phyloP scores from a whole-genome alignment of 64 coral and sea anemone species.

The Platygyra sinensis region DNA sequence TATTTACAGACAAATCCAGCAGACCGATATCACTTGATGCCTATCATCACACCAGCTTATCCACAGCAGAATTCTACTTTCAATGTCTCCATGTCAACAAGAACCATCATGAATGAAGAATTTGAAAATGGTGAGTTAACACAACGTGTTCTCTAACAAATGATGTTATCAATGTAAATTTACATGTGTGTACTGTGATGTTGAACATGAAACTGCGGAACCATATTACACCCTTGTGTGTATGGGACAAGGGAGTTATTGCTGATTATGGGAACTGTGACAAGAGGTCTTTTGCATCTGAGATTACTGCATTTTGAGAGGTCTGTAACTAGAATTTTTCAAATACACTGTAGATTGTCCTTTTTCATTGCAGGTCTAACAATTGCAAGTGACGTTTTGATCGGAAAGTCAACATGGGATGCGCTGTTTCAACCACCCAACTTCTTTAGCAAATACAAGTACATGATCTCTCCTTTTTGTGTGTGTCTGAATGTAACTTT shows the following conservation, averaged over 20 bases:
- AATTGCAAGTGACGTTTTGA: constrained; percentile 60
- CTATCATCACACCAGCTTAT: constrained; percentile 97
- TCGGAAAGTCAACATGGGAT: constrained; percentile 84
- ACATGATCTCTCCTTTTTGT: constrained; percentile 35
- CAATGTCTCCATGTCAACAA: constrained; percentile 90
- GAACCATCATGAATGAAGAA: constrained; percentile 88
- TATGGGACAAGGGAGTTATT: no score
- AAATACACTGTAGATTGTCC: not conserved
- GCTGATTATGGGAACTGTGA: no score
- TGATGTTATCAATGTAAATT: not conserved
- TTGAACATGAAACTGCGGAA: no score
- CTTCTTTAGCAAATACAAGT: constrained; percentile 99
- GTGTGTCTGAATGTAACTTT: not conserved
- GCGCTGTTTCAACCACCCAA: constrained; percentile 81
- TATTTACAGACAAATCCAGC: constrained; percentile 64
- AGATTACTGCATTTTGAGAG: no score
- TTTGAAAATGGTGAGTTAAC: constrained; percentile 76
- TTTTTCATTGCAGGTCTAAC: constrained; percentile 68
- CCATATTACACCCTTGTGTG: no score
- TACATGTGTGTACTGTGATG: not conserved
- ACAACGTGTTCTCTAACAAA: no score
- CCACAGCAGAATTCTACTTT: constrained; percentile 97
- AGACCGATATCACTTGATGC: constrained; percentile 97
- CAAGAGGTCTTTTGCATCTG: no score
- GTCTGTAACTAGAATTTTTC: no score